These are phyloP conservation scores for Augochlora pura DNA, from an alignment of 1,140 invertebrate species.

Conservation along the genomic window DNA sequence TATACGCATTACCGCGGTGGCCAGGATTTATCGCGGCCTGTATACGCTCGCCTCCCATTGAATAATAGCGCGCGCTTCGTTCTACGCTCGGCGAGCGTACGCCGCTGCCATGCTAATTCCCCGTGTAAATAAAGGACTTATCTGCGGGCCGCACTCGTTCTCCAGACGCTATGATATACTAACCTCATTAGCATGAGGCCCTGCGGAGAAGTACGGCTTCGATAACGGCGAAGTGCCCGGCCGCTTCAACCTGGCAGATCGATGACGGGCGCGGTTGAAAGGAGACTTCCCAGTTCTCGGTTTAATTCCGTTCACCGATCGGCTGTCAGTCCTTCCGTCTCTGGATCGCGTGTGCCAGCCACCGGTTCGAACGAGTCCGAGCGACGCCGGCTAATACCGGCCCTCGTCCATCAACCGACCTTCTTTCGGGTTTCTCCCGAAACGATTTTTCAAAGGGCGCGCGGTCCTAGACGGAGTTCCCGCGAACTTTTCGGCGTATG, in stretches of 20 bases:
- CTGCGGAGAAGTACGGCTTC: constrained; percentile 37
- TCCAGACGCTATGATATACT: constrained; percentile 51
- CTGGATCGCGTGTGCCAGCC: neutral
- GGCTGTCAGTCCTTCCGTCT: neutral
- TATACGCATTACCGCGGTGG: constrained; percentile 17
- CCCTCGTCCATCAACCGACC: neutral
- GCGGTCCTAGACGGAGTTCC: too few relatives aligned
- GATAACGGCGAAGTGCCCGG: constrained; percentile 8
- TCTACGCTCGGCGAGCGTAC: neutral
- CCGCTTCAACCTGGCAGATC: neutral
- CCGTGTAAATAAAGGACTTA: constrained; percentile 56
- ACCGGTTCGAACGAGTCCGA: neutral
- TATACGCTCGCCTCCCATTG: constrained; percentile 17
- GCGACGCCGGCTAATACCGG: neutral
- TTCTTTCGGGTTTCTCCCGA: too few relatives aligned
- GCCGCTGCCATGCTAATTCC: constrained; percentile 46
- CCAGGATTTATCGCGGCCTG: constrained; percentile 11
- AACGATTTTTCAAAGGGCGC: too few relatives aligned
- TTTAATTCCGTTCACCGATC: constrained; percentile 15
- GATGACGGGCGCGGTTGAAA: constrained; percentile 19
- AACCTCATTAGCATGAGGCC: constrained; percentile 52
- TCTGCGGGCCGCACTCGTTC: constrained; percentile 48
- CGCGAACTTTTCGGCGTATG: too few relatives aligned
- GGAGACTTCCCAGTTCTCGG: neutral
- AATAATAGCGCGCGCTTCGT: constrained; percentile 29